phyloP scores from a whole-genome alignment of 2,797 vertebrate genomes.

The Borostomias antarcticus region DNA sequence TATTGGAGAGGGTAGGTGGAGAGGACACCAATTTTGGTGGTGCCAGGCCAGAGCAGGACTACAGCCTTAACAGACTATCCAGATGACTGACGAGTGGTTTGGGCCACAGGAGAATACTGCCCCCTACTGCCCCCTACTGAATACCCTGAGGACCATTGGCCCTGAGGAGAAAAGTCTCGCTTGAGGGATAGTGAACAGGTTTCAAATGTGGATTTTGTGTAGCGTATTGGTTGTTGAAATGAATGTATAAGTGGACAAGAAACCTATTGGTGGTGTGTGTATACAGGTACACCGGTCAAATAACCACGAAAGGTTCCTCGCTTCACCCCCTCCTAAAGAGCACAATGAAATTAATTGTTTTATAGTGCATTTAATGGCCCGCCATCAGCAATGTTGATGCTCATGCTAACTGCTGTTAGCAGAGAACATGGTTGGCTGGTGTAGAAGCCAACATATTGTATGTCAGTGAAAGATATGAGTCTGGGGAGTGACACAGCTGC shows the following conservation, averaged over 20 bases:
- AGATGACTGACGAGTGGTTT: background rate
- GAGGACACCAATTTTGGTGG: background rate
- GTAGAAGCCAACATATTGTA: too few relatives aligned
- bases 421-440: too few relatives aligned
- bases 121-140: conserved; percentile 50
- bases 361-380: too few relatives aligned
- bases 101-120: conserved; percentile 35
- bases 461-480: background rate
- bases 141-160: conserved; percentile 17
- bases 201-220: conserved; percentile 11
- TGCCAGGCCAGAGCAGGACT: background rate
- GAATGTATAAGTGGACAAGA: background rate
- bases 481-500: background rate
- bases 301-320: background rate
- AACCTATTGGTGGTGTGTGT: background rate
- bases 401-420: too few relatives aligned
- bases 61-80: background rate
- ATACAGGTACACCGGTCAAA: background rate
- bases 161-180: too few relatives aligned
- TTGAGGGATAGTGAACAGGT: background rate
- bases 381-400: too few relatives aligned
- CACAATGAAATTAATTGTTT: too few relatives aligned
- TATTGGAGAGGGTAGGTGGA: background rate
- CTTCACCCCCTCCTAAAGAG: background rate
- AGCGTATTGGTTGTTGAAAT: background rate